Conservation (phyloP, 2,113 vertebrate species). For the Aepyceros melampus region DNA sequence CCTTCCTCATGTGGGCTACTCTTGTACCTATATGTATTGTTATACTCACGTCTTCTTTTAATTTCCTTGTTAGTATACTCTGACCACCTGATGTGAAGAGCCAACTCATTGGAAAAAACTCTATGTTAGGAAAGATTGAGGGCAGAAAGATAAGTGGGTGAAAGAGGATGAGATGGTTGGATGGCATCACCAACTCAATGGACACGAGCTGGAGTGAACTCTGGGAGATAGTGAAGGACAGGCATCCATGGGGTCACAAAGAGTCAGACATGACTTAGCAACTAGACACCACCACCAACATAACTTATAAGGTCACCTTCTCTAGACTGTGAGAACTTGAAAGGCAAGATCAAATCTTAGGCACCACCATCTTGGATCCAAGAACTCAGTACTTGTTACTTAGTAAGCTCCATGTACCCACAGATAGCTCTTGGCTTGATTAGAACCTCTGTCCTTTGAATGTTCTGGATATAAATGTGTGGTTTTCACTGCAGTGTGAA, state of each 20-base stretch:
- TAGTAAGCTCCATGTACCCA: not conserved
- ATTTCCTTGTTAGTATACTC: not conserved
- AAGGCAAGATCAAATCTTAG: not conserved
- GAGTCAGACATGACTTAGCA: not conserved
- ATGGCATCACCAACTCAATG: not conserved
- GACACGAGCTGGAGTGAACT: not conserved
- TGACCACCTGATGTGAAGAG: not conserved
- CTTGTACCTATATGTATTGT: not conserved
- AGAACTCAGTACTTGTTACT: not conserved
- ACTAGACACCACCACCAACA: not conserved
- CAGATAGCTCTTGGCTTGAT: not conserved
- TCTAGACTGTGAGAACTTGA: not conserved
- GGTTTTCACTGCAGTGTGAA: not conserved
- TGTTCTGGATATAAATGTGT: not conserved
- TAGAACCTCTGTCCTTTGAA: not conserved
- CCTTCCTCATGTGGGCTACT: not conserved
- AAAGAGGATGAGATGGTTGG: not conserved
- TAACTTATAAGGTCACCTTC: not conserved
- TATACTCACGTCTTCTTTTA: not conserved
- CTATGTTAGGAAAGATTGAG: not conserved
- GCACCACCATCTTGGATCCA: not conserved
- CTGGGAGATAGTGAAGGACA: not conserved
- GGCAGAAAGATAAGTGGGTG: not conserved
- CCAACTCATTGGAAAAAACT: not conserved
- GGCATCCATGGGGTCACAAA: not conserved